A percentile compares a stretch with the other conserved stretches of the same genome.
These are phyloP conservation scores for Percopsis omiscomaycus DNA, from an alignment of 2,797 vertebrate genomes.

Conservation along the genomic window DNA sequence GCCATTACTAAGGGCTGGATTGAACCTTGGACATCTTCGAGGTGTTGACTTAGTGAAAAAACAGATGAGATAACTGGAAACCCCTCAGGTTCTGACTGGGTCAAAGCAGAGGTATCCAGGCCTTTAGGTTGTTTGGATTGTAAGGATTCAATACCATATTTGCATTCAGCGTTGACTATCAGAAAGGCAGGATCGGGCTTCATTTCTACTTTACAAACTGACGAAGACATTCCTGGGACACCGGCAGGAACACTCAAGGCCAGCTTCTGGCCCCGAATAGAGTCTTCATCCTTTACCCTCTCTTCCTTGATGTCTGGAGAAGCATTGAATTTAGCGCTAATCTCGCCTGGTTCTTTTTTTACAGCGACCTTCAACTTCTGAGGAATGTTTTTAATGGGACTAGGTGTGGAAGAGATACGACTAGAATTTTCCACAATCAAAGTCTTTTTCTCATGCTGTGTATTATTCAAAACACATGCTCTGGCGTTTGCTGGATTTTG, in stretches of 20 bases:
- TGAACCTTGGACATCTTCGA: conserved; percentile 50
- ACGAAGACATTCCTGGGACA: conserved; percentile 29
- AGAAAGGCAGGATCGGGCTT: conserved; percentile 27
- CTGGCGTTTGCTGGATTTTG: conserved; percentile 34
- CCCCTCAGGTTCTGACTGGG: conserved; percentile 55
- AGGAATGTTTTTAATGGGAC: conserved; percentile 28
- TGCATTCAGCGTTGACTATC: conserved; percentile 4
- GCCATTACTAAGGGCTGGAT: conserved; percentile 68
- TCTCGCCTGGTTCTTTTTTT: conserved; percentile 54
- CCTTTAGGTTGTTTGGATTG: conserved; percentile 14
- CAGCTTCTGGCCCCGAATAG: conserved; percentile 19
- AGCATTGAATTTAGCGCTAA: conserved; percentile 27
- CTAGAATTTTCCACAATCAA: conserved; percentile 30
- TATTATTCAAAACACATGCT: conserved; percentile 31
- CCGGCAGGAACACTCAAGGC: conserved; percentile 26
- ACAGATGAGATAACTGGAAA: conserved; percentile 94
- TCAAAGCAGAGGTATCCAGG: conserved; percentile 38
- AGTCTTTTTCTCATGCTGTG: conserved; percentile 36
- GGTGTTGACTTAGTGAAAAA: conserved; percentile 85
- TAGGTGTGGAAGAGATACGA: conserved; percentile 8
- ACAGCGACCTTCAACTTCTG: conserved; percentile 28
- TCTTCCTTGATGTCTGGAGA: conserved; percentile 36
- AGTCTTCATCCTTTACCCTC: neutral
- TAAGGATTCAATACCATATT: conserved; percentile 2
- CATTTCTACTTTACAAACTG: conserved; percentile 24